phyloP scores from a whole-genome alignment of 2,113 vertebrate genomes.

The Arothron firmamentum region DNA sequence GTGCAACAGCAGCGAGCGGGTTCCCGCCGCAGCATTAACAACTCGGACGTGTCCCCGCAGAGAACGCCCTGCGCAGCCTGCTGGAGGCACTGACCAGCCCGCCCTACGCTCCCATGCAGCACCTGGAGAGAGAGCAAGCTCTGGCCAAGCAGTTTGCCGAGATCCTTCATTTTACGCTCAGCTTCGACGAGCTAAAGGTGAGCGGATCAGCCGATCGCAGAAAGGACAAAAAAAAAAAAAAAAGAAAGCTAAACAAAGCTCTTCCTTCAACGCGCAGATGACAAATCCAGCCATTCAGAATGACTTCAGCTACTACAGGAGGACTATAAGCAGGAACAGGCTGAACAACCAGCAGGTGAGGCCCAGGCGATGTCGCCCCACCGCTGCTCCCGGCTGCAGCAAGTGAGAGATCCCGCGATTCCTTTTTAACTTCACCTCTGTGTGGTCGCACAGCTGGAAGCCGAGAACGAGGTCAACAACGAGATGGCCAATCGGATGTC shows the following conservation, averaged over 20 bases:
- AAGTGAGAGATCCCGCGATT: neutral
- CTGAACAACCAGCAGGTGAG: conserved; percentile 87
- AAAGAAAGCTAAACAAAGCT: neutral
- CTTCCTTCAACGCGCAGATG: conserved; percentile 72
- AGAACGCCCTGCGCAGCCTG: conserved; percentile 86
- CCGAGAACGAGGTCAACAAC: conserved; percentile 88
- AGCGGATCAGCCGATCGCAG: neutral
- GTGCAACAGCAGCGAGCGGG: neutral
- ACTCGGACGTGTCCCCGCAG: conserved; percentile 56
- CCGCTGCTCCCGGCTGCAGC: too few relatives aligned
- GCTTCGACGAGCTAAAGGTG: conserved; percentile 90
- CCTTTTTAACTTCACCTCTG: neutral
- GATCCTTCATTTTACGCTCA: conserved; percentile 91
- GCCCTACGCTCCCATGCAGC: conserved; percentile 86
- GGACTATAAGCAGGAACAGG: conserved; percentile 87
- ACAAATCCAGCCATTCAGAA: conserved; percentile 92
- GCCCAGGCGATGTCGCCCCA: neutral
- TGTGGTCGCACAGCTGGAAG: conserved; percentile 74
- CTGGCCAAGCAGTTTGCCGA: conserved; percentile 90
- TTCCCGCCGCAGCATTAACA: neutral
- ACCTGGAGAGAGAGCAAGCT: conserved; percentile 87
- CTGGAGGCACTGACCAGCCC: conserved; percentile 89
- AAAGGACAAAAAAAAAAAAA: neutral
- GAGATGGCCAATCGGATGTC: conserved; percentile 96
- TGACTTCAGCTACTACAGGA: conserved; percentile 91